These are phyloP conservation scores for Caenorhabditis sp. DNA, from an alignment of 2,888 invertebrate species.

Conservation along the genomic window DNA sequence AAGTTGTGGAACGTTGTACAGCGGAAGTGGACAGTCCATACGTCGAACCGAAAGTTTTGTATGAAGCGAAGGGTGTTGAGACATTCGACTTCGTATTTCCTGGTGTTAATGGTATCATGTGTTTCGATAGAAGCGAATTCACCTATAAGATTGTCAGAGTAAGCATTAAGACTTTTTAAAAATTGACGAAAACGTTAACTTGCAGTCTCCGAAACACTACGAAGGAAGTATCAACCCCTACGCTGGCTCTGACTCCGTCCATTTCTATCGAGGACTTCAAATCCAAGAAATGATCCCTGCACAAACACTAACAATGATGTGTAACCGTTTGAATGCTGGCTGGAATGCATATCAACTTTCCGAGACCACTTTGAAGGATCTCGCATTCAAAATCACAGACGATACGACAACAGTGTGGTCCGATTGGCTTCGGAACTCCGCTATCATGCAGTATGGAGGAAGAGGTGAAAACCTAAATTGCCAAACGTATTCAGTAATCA, in stretches of 20 bases:
- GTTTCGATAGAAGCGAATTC: slow-evolving; percentile 10
- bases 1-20: slow-evolving; percentile 34
- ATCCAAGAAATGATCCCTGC: slow-evolving; percentile 62
- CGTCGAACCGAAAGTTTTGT: background rate
- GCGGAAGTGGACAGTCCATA: slow-evolving; percentile 9
- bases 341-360: slow-evolving; percentile 57
- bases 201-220: slow-evolving; percentile 51
- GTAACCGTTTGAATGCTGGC: slow-evolving; percentile 40
- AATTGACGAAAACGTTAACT: slow-evolving; percentile 13
- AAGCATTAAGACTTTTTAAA: background rate
- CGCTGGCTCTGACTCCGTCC: slow-evolving; percentile 18
- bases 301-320: slow-evolving; percentile 52
- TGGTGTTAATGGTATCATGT: slow-evolving; percentile 62
- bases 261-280: slow-evolving; percentile 47
- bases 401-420: slow-evolving; percentile 28
- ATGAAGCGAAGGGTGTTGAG: slow-evolving; percentile 37
- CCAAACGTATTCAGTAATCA: background rate
- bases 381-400: slow-evolving; percentile 35
- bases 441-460: slow-evolving; percentile 39
- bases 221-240: slow-evolving; percentile 43
- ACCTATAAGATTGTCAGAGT: slow-evolving; percentile 40
- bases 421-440: slow-evolving; percentile 47
- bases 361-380: slow-evolving; percentile 11
- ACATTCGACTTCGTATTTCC: slow-evolving; percentile 56
- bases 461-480: background rate